Conservation (phyloP, 2,113 vertebrate genomes). For the Bucco capensis region DNA sequence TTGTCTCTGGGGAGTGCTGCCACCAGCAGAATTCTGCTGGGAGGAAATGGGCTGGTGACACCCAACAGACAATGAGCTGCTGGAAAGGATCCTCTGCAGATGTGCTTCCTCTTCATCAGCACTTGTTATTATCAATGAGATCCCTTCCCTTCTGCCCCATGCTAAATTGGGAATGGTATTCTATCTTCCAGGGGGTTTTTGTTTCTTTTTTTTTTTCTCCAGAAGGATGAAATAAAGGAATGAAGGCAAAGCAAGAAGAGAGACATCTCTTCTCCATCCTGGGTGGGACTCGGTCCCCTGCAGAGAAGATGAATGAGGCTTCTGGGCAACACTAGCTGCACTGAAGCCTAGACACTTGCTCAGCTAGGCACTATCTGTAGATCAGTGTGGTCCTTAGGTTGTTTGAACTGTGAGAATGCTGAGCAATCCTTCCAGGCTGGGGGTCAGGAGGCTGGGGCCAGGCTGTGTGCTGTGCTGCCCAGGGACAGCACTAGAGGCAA, state of each 20-base stretch:
- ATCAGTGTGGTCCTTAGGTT: not conserved
- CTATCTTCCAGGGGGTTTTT: not conserved
- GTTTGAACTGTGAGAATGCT: too few species aligned
- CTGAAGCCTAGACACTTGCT: not conserved
- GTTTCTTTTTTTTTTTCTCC: not conserved
- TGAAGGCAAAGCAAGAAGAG: not conserved
- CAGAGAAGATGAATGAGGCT: not conserved
- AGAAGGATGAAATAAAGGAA: not conserved
- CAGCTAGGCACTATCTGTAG: not conserved
- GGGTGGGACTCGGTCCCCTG: not conserved
- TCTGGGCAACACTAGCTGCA: not conserved
- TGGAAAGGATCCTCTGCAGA: conserved; percentile 31
- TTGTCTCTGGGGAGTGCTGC: not conserved
- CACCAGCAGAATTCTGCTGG: conserved; percentile 9
- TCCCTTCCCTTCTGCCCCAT: conserved; percentile 3
- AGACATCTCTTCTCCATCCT: not conserved
- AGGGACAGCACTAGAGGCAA: too few species aligned
- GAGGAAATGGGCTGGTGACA: conserved; percentile 26
- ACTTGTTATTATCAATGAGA: not conserved
- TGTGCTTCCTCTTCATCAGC: conserved; percentile 27
- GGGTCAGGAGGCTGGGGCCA: too few species aligned
- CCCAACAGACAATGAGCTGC: not conserved
- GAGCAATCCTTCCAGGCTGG: too few species aligned
- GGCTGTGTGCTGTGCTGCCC: too few species aligned
- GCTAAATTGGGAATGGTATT: not conserved